Base-by-base conservation (phyloP, 2,888 invertebrate genomes). In the Micoletzkya japonica region DNA sequence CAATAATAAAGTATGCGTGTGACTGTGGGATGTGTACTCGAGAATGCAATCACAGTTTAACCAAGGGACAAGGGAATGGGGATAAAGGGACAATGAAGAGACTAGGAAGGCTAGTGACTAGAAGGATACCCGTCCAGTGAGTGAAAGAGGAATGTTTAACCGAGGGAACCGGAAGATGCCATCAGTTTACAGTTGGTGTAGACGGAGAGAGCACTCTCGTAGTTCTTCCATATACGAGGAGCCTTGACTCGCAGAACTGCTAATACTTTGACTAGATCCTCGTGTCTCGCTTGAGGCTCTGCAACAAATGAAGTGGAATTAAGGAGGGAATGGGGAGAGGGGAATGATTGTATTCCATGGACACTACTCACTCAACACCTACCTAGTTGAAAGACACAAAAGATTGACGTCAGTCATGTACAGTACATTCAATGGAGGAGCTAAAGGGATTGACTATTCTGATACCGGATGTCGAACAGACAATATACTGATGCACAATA, bases 171-270 rank as follows among this genome's bases (percentile, higher is more conserved):
- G 24, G 59, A 56, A 10, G 59, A n/a, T 30, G 60, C 56, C 2
- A 69, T 59, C 36, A 69, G 36, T 32, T 59, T 60, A 30, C 69
- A 69, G 28, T 59, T 69, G n/a, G 60, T 56, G 37, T 69, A 69
- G 7, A 59, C 39, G 17, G 44, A 4, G 2, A 69, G 28, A n/a
- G 69, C 69, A 7, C 60, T 34, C 52, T 69, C 69, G n/a, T 69
- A 69, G 32, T 59, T 69, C 52, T 26, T 14, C 69, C 69, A 69
- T 1, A 69, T 44, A 20, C 32, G 7, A 2, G 69, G 69, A 14
- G 59, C 59, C 37, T 69, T 69, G 14, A 44, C 10, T 24, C 57
- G 44, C 28, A 69, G 34, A 36, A 50, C 28, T 1, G 52, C 10
- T 4, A 69, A 39, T 24, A 69, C 44, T 44, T 50, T 58, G n/a